A percentile compares a stretch with the other conserved stretches of the same genome.
phyloP scores from a whole-genome alignment of 2,113 vertebrate species.

The Stercorarius parasiticus region DNA sequence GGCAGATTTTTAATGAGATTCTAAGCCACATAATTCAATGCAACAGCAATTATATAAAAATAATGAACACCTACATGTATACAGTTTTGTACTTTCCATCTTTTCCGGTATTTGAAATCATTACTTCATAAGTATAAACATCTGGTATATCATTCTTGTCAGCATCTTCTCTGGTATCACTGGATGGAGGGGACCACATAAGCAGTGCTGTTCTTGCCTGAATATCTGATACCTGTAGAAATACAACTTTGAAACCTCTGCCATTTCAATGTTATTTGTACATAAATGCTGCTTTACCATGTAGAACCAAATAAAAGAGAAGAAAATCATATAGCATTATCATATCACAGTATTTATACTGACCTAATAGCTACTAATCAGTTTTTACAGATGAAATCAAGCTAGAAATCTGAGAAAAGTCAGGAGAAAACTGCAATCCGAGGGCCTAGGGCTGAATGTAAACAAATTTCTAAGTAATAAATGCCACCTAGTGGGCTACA shows the following conservation, averaged over 20 bases:
- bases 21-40: background rate
- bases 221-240: constrained; percentile 85
- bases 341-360: background rate
- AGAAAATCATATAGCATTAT: background rate
- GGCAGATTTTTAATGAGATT: background rate
- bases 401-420: background rate
- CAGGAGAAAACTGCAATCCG: background rate
- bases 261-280: background rate
- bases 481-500: constrained; percentile 51
- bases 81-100: constrained; percentile 88
- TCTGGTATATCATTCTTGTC: constrained; percentile 68
- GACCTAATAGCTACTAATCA: background rate
- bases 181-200: constrained; percentile 84
- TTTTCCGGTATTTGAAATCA: constrained; percentile 86
- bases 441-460: background rate
- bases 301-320: background rate
- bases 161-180: constrained; percentile 69
- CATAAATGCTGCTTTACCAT: background rate
- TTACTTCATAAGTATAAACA: constrained; percentile 82
- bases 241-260: constrained; percentile 26
- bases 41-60: background rate
- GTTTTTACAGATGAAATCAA: background rate
- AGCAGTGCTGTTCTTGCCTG: constrained; percentile 82
- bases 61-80: constrained; percentile 79
- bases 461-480: background rate